Base-by-base conservation (phyloP, 2,113 vertebrate species). In the Tenrec ecaudatus region DNA sequence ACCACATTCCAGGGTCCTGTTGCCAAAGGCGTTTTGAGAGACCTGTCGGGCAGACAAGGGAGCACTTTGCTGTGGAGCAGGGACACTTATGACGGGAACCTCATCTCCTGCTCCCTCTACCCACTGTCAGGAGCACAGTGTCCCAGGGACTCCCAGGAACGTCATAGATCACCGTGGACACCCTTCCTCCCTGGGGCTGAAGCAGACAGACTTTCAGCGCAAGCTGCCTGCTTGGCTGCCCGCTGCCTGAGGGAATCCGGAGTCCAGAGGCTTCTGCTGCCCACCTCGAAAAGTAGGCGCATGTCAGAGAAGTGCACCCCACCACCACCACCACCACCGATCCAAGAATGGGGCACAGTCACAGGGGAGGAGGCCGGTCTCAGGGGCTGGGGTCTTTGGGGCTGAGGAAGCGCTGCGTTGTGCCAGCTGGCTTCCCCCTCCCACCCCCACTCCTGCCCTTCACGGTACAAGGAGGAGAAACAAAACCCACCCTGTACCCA, bases 111-210 rank as follows among this genome's bases (percentile, higher is more conserved):
- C 95, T 89, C 97, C 98, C 98, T 98, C 98, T 98, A 97, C 95
- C 93, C 96, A 97, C 97, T 98, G 98, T 98, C 98, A 98, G 92
- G 95, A 98, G 97, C 98, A 98, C 98, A 98, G 98, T 98, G 97
- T 96, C 92, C 66, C 93, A 95, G 97, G 94, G 96, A 94, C 97
- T 97, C 96, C 84, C 97, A 95, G 97, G 97, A 95, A 98, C 97
- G 97, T 98, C 98, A 98, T 98, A 98, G 98, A 98, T 98, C 98
- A 97, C 98, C 98, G 98, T 97, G 98, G 98, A 98, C 98, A 97
- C 96, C 97, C 98, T 95, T 40, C 97, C 96, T 96, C 91, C 96
- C 98, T 95, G 96, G 97, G 97, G 94, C 96, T 97, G 95, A 96
- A 97, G 97, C 83, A 95, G 96, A 96, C 97, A 96, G 96, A 68